Evolutionary conservation across 2,888 invertebrate genomes (phyloP).

Genomic region (Malachius bipustulatus): DNA sequence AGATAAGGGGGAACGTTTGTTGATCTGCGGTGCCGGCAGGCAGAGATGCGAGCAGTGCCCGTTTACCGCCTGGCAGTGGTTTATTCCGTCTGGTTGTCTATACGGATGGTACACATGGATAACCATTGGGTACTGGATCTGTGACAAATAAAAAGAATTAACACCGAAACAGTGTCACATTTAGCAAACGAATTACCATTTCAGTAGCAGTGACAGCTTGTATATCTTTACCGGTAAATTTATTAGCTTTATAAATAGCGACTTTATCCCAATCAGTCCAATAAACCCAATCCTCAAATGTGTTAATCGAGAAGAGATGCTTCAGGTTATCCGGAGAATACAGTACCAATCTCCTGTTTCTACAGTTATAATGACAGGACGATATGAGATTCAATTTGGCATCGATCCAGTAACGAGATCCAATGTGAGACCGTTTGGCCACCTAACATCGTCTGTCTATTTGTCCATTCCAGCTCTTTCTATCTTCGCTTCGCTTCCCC

Average conservation of each 20-base stretch:
- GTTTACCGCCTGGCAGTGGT: slow-evolving; percentile 85
- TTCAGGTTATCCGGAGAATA: slow-evolving; percentile 66
- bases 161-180: no score
- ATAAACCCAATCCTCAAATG: slow-evolving; percentile 94
- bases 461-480: slow-evolving; percentile 95
- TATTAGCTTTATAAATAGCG: slow-evolving; percentile 83
- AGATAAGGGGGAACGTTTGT: slow-evolving; percentile 62
- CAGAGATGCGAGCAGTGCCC: slow-evolving; percentile 91
- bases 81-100: slow-evolving; percentile 83
- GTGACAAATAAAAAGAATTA: slow-evolving; percentile 15
- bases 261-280: slow-evolving; percentile 99
- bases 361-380: slow-evolving; percentile 80
- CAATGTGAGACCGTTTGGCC: slow-evolving; percentile 94
- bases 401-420: slow-evolving; percentile 96
- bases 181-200: slow-evolving; percentile 55
- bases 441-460: slow-evolving; percentile 80
- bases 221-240: slow-evolving; percentile 76
- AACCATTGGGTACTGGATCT: slow-evolving; percentile 87
- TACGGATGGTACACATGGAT: slow-evolving; percentile 92
- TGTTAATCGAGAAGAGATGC: slow-evolving; percentile 94
- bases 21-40: slow-evolving; percentile 77
- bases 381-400: slow-evolving; percentile 85
- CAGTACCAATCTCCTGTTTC: slow-evolving; percentile 62
- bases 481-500: slow-evolving; percentile 87
- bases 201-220: slow-evolving; percentile 66